These are phyloP conservation scores for Drosophila seguyi DNA, from an alignment of 1,140 invertebrate species.

Conservation along the genomic window DNA sequence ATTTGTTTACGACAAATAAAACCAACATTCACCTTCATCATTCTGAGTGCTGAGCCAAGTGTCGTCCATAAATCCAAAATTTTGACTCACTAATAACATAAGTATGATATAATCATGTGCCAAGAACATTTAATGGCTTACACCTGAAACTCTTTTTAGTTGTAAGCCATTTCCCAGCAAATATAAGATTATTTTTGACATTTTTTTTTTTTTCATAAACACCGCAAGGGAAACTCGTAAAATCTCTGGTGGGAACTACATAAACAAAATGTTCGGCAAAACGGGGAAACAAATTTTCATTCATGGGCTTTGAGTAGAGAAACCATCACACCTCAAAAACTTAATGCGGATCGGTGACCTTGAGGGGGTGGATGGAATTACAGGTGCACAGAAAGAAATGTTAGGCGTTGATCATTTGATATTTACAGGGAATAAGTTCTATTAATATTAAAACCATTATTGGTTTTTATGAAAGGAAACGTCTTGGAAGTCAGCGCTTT, in stretches of 20 bases:
- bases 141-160: slow-evolving; percentile 44
- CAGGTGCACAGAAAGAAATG: slow-evolving; percentile 39
- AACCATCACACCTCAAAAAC: slow-evolving; percentile 25
- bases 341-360: slow-evolving; percentile 46
- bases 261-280: slow-evolving; percentile 41
- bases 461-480: neutral
- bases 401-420: neutral
- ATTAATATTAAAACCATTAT: neutral
- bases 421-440: neutral
- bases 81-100: slow-evolving; percentile 16
- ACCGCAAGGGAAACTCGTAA: slow-evolving; percentile 64
- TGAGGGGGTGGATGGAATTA: slow-evolving; percentile 67
- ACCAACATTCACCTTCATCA: slow-evolving; percentile 31
- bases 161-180: slow-evolving; percentile 30
- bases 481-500: neutral
- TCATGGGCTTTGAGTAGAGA: slow-evolving; percentile 40
- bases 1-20: slow-evolving; percentile 65
- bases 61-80: slow-evolving; percentile 43
- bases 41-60: slow-evolving; percentile 27
- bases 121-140: slow-evolving; percentile 35
- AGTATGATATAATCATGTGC: slow-evolving; percentile 9
- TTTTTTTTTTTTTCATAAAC: slow-evolving; percentile 52
- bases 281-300: slow-evolving; percentile 54
- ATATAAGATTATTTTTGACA: slow-evolving; percentile 10
- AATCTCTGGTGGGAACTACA: slow-evolving; percentile 41